phyloP scores from a whole-genome alignment of 2,113 vertebrate genomes.

The Pteropus alecto region DNA sequence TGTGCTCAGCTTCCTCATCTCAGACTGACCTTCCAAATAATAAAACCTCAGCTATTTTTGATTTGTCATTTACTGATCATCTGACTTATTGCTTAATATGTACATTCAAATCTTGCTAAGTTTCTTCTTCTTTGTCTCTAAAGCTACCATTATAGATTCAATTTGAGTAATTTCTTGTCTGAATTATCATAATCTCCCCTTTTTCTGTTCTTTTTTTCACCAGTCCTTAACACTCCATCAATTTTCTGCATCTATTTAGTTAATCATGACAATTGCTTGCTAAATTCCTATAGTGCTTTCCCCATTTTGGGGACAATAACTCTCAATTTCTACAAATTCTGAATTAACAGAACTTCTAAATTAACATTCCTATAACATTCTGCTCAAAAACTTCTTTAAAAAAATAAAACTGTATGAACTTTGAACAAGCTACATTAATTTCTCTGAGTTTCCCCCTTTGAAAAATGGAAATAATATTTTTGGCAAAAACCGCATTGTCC shows the following conservation, averaged over 20 bases:
- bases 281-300: neutral
- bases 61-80: neutral
- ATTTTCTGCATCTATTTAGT: neutral
- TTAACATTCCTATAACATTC: neutral
- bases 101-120: neutral
- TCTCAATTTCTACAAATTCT: neutral
- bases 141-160: neutral
- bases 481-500: neutral
- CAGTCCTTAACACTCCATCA: neutral
- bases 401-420: neutral
- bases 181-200: neutral
- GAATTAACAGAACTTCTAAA: neutral
- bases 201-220: neutral
- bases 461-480: neutral
- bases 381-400: neutral
- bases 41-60: slow-evolving; percentile 35
- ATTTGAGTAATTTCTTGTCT: neutral
- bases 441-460: neutral
- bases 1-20: neutral
- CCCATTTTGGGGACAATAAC: neutral
- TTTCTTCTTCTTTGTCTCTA: slow-evolving; percentile 34
- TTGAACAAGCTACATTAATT: neutral
- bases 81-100: slow-evolving; percentile 52
- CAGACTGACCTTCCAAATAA: neutral
- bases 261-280: neutral